These are phyloP conservation scores for Cenopis cana DNA, from an alignment of 2,888 invertebrate species.

Conservation along the genomic window DNA sequence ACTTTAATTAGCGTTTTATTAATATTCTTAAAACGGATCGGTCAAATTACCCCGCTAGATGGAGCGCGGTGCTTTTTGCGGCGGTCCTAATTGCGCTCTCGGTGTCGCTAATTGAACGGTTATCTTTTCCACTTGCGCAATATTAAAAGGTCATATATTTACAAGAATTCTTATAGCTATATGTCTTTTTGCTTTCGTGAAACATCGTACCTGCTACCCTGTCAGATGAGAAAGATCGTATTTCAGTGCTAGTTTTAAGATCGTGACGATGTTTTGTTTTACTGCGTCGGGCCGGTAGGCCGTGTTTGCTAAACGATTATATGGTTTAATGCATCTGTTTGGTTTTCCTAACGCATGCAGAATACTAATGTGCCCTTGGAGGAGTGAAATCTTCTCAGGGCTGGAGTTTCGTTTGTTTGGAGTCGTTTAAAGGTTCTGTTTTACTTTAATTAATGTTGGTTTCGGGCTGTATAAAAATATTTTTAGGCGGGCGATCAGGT, in stretches of 20 bases:
- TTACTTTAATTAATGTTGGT: no score
- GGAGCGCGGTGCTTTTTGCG: slow-evolving; percentile 62
- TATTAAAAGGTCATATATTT: slow-evolving; percentile 1
- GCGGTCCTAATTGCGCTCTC: slow-evolving; percentile 69
- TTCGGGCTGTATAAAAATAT: no score
- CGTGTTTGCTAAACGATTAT: slow-evolving; percentile 71
- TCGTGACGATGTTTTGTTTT: neutral
- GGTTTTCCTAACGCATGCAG: slow-evolving; percentile 46
- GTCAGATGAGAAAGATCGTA: neutral
- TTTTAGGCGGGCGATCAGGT: no score
- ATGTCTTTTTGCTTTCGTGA: neutral
- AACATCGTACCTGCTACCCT: neutral
- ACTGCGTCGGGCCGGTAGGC: slow-evolving; percentile 56
- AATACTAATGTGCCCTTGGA: slow-evolving; percentile 28
- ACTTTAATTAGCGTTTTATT: slow-evolving; percentile 41
- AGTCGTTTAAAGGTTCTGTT: no score
- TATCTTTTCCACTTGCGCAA: slow-evolving; percentile 52
- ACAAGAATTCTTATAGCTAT: neutral
- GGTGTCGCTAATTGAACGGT: slow-evolving; percentile 76
- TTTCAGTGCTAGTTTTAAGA: neutral
- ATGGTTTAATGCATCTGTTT: slow-evolving; percentile 61
- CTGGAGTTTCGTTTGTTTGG: neutral
- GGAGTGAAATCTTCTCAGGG: slow-evolving; percentile 4
- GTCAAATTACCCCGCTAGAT: slow-evolving; percentile 35
- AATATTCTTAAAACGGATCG: slow-evolving; percentile 43